phyloP scores from a whole-genome alignment of 2,888 invertebrate genomes.

The Leptinotarsa haldemani region DNA sequence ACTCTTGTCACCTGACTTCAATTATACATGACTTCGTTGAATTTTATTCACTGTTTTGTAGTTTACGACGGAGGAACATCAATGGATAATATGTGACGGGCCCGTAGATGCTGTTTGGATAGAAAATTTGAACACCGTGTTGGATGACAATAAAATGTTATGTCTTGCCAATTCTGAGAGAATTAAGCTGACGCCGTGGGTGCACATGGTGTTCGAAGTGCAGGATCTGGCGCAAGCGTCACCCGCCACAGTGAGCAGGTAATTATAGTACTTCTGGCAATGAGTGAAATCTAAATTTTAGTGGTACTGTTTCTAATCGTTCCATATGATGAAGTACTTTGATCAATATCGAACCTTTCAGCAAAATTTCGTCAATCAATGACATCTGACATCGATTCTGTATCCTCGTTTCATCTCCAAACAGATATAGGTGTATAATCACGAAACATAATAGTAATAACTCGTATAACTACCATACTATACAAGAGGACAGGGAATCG shows the following conservation, averaged over 20 bases:
- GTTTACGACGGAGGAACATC: constrained; percentile 75
- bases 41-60: constrained; percentile 43
- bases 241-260: constrained; percentile 86
- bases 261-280: background rate
- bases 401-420: too few species aligned
- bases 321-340: background rate
- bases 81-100: constrained; percentile 93
- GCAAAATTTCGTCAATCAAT: too few species aligned
- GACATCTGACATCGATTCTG: too few species aligned
- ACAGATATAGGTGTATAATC: too few species aligned
- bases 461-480: too few species aligned
- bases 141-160: constrained; percentile 94
- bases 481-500: too few species aligned
- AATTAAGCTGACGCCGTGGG: constrained; percentile 88
- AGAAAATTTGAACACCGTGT: constrained; percentile 91
- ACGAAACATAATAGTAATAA: too few species aligned
- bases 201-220: constrained; percentile 90
- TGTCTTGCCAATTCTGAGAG: constrained; percentile 92
- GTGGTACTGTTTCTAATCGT: background rate
- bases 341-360: too few species aligned
- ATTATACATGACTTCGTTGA: background rate
- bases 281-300: too few species aligned
- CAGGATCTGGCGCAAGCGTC: constrained; percentile 90
- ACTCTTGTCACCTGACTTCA: too few species aligned
- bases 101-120: constrained; percentile 96